Conservation (phyloP, 2,888 invertebrate genomes). For the Choreutis nemorana region DNA sequence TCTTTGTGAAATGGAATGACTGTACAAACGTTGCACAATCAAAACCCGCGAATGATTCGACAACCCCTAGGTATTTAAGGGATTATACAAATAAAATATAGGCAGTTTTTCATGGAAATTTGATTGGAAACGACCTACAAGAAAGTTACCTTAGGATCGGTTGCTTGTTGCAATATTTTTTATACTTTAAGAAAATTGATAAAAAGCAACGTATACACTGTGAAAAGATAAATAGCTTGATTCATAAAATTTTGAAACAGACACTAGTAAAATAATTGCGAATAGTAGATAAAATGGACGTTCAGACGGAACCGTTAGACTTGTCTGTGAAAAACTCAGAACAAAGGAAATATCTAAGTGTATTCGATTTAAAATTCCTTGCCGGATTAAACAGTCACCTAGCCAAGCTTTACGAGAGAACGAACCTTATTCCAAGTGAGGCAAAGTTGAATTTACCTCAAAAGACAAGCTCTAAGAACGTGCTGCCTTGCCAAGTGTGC, state of each 20-base stretch:
- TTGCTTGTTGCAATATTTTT: too few species aligned
- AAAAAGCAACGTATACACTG: too few species aligned
- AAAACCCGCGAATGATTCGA: constrained; percentile 34
- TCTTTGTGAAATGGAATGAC: too few species aligned
- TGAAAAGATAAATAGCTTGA: too few species aligned
- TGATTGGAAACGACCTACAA: constrained; percentile 20
- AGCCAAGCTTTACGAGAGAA: constrained; percentile 46
- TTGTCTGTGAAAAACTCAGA: constrained; percentile 32
- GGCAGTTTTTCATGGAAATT: constrained; percentile 44
- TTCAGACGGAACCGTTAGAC: constrained; percentile 50
- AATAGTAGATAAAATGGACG: constrained; percentile 23
- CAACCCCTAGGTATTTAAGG: constrained; percentile 48
- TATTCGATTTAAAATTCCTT: constrained; percentile 46
- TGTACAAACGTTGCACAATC: constrained; percentile 44
- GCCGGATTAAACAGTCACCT: constrained; percentile 46
- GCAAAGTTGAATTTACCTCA: constrained; percentile 17
- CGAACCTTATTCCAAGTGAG: constrained; percentile 24
- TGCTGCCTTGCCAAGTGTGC: constrained; percentile 68
- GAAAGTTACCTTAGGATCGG: too few species aligned
- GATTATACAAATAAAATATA: constrained; percentile 22
- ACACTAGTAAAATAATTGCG: constrained; percentile 5
- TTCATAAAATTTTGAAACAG: constrained; percentile 5
- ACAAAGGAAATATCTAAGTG: constrained; percentile 26
- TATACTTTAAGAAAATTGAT: too few species aligned
- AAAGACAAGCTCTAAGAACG: constrained; percentile 23